Conservation (phyloP, 2,113 vertebrate species). For the Campylomormyrus numenius region DNA sequence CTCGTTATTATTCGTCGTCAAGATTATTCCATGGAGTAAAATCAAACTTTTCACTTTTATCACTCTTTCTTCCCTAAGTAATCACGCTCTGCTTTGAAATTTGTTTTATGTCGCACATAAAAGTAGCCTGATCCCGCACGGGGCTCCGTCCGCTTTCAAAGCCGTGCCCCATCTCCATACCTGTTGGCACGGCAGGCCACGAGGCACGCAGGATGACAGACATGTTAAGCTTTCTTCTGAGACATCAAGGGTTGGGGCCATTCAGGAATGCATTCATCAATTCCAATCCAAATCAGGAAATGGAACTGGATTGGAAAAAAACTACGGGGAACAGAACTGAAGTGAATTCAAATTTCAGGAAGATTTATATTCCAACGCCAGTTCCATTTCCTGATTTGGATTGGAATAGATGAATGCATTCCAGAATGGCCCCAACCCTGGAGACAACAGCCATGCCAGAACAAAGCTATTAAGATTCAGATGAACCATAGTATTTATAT, state of each 20-base stretch:
- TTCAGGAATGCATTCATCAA: too few species aligned
- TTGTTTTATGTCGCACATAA: slow-evolving; percentile 10
- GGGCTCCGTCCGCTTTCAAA: neutral
- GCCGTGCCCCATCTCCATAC: neutral
- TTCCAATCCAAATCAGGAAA: too few species aligned
- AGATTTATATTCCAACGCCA: too few species aligned
- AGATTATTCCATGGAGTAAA: slow-evolving; percentile 20
- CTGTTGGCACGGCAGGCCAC: neutral
- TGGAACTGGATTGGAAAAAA: too few species aligned
- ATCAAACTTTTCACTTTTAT: slow-evolving; percentile 22
- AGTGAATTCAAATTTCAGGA: too few species aligned
- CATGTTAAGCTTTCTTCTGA: neutral
- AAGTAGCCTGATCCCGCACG: slow-evolving; percentile 1
- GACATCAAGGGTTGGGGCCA: neutral
- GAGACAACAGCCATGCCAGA: neutral
- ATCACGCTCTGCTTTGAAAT: slow-evolving; percentile 19
- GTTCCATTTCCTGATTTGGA: too few species aligned
- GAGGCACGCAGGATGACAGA: neutral
- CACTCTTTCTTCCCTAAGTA: slow-evolving; percentile 13
- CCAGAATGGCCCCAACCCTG: too few species aligned
- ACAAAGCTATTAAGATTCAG: neutral
- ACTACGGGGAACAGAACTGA: too few species aligned
- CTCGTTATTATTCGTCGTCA: slow-evolving; percentile 19
- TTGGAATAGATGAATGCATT: too few species aligned
- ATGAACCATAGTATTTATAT: neutral